Evolutionary conservation across 2,113 vertebrate species (phyloP).

Genomic region (Festucalex cinctus): DNA sequence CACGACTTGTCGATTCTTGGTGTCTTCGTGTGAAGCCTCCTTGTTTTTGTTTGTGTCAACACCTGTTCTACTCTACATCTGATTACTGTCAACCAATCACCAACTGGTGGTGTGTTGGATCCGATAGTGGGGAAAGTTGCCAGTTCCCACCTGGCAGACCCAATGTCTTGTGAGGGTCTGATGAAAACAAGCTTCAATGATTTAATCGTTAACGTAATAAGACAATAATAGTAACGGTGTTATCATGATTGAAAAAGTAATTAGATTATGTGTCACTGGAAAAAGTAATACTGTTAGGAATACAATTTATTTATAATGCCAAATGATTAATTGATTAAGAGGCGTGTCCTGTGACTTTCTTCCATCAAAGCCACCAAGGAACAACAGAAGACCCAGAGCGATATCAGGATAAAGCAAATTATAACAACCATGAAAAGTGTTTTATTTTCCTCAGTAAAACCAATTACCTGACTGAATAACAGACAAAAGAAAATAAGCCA

Average conservation of each 20-base stretch:
- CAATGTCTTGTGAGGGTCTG: background rate
- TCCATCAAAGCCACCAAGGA: background rate
- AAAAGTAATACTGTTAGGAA: background rate
- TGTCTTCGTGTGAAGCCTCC: no score
- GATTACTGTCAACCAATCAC: no score
- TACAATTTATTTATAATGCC: background rate
- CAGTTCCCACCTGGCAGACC: no score
- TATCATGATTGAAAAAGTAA: background rate
- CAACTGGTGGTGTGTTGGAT: no score
- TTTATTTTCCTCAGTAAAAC: slow-evolving; percentile 25
- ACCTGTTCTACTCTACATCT: no score
- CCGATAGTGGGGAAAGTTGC: no score
- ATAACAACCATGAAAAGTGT: slow-evolving; percentile 14
- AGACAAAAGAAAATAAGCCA: slow-evolving; percentile 21
- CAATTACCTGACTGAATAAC: slow-evolving; percentile 17
- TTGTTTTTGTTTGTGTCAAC: no score
- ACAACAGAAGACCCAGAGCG: background rate
- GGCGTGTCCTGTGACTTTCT: background rate
- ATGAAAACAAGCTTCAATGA: background rate
- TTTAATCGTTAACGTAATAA: background rate
- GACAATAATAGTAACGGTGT: background rate
- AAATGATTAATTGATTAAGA: background rate
- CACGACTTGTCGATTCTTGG: background rate
- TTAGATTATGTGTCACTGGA: background rate
- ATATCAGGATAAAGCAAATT: slow-evolving; percentile 10